Base-by-base conservation (phyloP, 2,797 vertebrate species). In the Acanthiza pusilla region DNA sequence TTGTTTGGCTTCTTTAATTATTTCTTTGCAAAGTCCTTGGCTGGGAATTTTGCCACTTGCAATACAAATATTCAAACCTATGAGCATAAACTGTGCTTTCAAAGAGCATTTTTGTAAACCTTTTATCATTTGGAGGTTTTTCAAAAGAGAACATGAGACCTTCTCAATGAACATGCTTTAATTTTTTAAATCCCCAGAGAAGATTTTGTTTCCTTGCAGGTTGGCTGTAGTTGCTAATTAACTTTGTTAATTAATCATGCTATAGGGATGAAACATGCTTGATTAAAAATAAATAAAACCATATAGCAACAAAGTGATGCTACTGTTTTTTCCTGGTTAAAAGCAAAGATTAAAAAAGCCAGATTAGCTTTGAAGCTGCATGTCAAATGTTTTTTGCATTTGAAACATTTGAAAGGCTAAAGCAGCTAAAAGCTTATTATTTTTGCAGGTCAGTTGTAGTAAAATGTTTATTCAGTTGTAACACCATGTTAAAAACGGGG, bases 211-310 rank as follows among this genome's bases (percentile, higher is more conserved):
- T 94, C 82, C 83, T 76, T 93, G 77, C 75, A 89, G 94, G 83
- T 91, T 91, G 74, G 38, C 85, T 92, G 75, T 89, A 87, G 83
- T 74, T 88, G 67, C 88, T 96, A 93, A 97, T 96, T 93, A 94
- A 78, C 89, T 93, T 89, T 23, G 40, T 93, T 95, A 96, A 96
- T 96, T 95, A 96, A 91, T 81, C 66, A 73, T 92, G 76, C 63
- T 91, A 58, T 91, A 89, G 34, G 83, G 80, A 90, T 95, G 90
- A 91, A 94, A 74, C 84, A 91, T 62, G 38, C 88, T 90, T 94
- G 91, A 91, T 96, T 95, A 95, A 94, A 96, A 92, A 94, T 93
- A 89, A 97, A 81, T 88, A 88, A 94, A 82, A n/a, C 50, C 5
- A 3, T 79, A 58, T 22, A 90, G 74, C 57, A 91, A 86, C 77